Percentiles rank a stretch among this genome's conserved stretches.
Conservation (phyloP, 1,140 invertebrate genomes). For the Hetaerina americana region DNA sequence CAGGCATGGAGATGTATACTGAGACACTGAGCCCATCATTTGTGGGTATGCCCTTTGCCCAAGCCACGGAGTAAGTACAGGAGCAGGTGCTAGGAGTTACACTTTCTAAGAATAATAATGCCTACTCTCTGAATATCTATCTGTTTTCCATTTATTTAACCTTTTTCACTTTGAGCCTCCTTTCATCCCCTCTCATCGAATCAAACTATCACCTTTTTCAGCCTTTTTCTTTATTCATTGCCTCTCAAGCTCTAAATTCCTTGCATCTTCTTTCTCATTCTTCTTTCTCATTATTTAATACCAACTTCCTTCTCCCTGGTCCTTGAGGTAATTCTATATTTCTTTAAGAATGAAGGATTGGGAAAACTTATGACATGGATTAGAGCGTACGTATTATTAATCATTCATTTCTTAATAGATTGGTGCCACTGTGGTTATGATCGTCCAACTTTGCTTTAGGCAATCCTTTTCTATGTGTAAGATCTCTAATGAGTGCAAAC, state of each 20-base stretch:
- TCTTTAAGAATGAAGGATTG: background rate
- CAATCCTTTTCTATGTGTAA: too few species aligned
- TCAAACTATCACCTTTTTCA: too few species aligned
- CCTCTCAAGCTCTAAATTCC: too few species aligned
- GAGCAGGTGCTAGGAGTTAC: conserved; percentile 6
- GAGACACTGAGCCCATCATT: conserved; percentile 92
- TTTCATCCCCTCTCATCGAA: too few species aligned
- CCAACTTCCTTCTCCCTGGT: too few species aligned
- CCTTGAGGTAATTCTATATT: too few species aligned
- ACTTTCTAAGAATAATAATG: background rate
- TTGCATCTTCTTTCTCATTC: background rate
- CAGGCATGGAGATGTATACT: conserved; percentile 99
- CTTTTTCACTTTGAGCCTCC: background rate
- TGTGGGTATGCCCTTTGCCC: conserved; percentile 93
- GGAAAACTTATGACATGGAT: background rate
- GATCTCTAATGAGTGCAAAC: too few species aligned
- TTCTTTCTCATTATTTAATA: too few species aligned
- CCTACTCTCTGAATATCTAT: background rate
- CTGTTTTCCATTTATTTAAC: background rate
- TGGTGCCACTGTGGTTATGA: too few species aligned
- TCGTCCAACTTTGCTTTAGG: too few species aligned
- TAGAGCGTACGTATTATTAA: background rate
- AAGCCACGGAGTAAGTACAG: conserved; percentile 91
- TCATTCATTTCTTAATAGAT: background rate
- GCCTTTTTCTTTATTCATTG: too few species aligned